phyloP scores from a whole-genome alignment of 2,113 vertebrate species.

The Heteronetta atricapilla region DNA sequence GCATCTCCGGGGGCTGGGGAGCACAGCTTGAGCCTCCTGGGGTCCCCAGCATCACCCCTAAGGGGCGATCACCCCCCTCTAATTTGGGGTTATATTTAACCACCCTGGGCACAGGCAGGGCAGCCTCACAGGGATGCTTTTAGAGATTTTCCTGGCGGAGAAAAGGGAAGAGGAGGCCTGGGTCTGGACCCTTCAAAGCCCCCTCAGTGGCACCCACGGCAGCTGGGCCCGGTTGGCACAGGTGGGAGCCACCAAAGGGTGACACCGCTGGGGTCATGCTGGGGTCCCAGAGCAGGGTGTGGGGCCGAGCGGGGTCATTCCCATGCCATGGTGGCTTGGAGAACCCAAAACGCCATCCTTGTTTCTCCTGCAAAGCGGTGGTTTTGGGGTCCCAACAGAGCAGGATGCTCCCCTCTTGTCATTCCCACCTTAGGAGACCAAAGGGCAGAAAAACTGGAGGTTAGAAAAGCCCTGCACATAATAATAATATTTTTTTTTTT shows the following conservation, averaged over 20 bases:
- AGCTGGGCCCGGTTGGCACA: fast-evolving
- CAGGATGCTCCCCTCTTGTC: background rate
- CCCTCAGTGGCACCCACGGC: background rate
- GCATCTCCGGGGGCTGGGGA: background rate
- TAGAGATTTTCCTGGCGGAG: background rate
- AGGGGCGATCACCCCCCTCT: background rate
- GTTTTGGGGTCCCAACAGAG: background rate
- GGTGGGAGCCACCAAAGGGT: background rate
- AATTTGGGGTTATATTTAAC: background rate
- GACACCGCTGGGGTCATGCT: background rate
- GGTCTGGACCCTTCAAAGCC: background rate
- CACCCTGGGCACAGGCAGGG: background rate
- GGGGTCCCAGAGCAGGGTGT: background rate
- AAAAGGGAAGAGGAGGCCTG: background rate
- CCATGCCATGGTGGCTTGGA: background rate
- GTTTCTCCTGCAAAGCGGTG: fast-evolving
- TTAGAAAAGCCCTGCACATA: fast-evolving
- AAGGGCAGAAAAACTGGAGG: background rate
- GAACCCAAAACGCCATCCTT: background rate
- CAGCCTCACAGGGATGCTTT: background rate
- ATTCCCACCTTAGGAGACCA: background rate
- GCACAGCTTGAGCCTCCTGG: background rate
- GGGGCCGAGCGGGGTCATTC: background rate
- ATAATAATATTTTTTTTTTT: background rate
- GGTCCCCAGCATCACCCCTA: background rate